Evolutionary conservation across 2,888 invertebrate genomes (phyloP), one percentile per base, ranked within the genome.

Genomic region (Latrodectus elegans): DNA sequence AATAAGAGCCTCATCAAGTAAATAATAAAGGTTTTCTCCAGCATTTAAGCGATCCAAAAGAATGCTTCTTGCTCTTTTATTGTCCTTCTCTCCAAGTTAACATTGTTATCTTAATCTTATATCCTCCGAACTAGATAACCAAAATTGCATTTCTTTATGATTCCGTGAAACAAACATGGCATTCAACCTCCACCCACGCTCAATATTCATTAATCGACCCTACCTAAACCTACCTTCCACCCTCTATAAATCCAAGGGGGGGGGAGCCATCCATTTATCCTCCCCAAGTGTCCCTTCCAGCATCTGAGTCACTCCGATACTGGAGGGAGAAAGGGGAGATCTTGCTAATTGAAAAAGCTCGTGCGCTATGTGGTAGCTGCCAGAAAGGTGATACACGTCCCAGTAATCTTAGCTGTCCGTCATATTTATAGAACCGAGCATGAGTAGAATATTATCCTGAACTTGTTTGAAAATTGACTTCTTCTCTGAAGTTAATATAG

Each of bases 331-430:
- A 71, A 38, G 84, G 64, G 71, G 68, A 68, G 82, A 70, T 38
- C 67, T 65, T 70, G 53, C 78, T 84, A 84, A 84, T 84, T 84
- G 84, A 84, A 84, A 84, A 77, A 55, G 78, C 26, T 67, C 84
- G 73, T 73, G 84, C 60, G 67, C 17, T 67, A 64, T 70, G 55
- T 22, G 52, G 49, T 73, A 26, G 72, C 26, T 14, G 15, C 11
- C 15, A 9, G 65, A 78, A 84, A 84, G 72, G 84, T 84, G 77
- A 84, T 84, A 78, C 53, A 71, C 60, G 78, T 78, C 78, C 49
- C 77, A 84, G 78, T 78, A 73, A 84, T 78, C 77, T 65, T 26
- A n/a, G 55, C 78, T 77, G 78, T 84, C 78, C 12, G 73, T 84
- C 84, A 84, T 55, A 53, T 84, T 78, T 84, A 84, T 84, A 71